Evolutionary conservation across 2,888 invertebrate genomes (phyloP).

Genomic region (Drosophila mimica): DNA sequence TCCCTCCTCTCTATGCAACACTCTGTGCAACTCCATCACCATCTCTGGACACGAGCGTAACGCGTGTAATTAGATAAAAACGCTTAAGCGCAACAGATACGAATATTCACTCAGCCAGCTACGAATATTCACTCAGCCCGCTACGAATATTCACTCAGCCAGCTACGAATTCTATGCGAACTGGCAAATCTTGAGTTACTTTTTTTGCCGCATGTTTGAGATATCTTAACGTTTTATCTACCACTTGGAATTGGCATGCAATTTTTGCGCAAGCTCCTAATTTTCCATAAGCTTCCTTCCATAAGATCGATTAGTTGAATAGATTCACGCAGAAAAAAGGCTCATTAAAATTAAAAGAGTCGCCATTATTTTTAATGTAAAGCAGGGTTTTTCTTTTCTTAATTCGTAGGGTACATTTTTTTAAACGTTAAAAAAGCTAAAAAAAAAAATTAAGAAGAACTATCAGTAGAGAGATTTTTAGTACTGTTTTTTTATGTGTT

Average conservation of each 20-base stretch:
- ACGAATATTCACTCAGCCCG: slow-evolving; percentile 3
- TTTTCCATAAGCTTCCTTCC: slow-evolving; percentile 3
- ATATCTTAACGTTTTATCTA: slow-evolving; percentile 43
- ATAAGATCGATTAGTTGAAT: neutral
- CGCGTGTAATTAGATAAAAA: slow-evolving; percentile 81
- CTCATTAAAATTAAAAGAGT: too few relatives aligned
- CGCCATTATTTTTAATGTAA: too few relatives aligned
- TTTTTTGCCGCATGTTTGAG: slow-evolving; percentile 33
- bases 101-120: slow-evolving; percentile 17
- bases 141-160: neutral
- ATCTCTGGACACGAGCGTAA: slow-evolving; percentile 58
- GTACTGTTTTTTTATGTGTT: rapidly evolving
- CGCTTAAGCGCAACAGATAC: slow-evolving; percentile 68
- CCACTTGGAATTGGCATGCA: neutral
- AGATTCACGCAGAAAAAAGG: neutral
- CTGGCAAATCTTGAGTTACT: slow-evolving; percentile 20
- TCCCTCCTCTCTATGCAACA: too few relatives aligned
- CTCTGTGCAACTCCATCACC: neutral
- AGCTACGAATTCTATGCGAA: slow-evolving; percentile 26
- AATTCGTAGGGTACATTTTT: rapidly evolving
- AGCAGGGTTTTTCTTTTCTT: neutral
- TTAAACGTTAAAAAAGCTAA: too few relatives aligned
- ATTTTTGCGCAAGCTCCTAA: neutral
- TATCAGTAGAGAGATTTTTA: neutral
- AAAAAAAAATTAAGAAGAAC: too few relatives aligned